A percentile compares a stretch with the other conserved stretches of the same genome.
phyloP scores from a whole-genome alignment of 2,888 invertebrate genomes.

The Lomographa bimaculata region DNA sequence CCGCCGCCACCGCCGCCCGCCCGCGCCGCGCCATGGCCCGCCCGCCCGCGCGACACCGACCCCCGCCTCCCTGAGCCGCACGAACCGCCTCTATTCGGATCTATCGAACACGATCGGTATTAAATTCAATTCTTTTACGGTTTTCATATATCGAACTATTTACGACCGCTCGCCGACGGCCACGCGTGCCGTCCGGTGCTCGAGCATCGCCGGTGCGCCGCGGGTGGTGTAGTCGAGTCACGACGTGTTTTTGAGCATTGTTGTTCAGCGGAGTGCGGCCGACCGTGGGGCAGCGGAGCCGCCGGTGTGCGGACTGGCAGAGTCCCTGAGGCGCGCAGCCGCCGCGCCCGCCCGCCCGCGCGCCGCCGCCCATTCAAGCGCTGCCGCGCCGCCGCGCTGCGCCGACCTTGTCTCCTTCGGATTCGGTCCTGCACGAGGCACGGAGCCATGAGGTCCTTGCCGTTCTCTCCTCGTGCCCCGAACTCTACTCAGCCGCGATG shows the following conservation, averaged over 20 bases:
- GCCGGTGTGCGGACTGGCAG: conserved; percentile 83
- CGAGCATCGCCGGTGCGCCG: conserved; percentile 71
- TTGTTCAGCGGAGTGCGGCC: conserved; percentile 81
- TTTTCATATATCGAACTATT: conserved; percentile 72
- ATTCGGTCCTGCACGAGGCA: conserved; percentile 34
- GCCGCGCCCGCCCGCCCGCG: conserved; percentile 48
- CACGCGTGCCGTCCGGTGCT: conserved; percentile 71
- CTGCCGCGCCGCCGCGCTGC: conserved; percentile 41
- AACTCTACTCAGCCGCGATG: not conserved
- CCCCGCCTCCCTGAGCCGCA: conserved; percentile 60
- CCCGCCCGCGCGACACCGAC: conserved; percentile 57
- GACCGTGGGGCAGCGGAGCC: conserved; percentile 83
- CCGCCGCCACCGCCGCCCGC: conserved; percentile 58
- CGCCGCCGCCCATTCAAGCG: conserved; percentile 49
- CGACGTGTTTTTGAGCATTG: conserved; percentile 80
- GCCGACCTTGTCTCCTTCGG: conserved; percentile 49
- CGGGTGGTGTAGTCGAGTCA: conserved; percentile 67
- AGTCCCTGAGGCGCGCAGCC: conserved; percentile 64
- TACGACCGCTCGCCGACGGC: conserved; percentile 76
- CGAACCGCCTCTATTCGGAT: conserved; percentile 68
- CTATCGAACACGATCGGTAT: conserved; percentile 70
- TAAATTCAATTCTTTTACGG: conserved; percentile 66
- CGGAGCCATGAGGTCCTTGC: conserved; percentile 37
- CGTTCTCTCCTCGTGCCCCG: conserved; percentile 28
- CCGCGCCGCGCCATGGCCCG: conserved; percentile 70